These are phyloP conservation scores for Telmatherina bonti DNA, from an alignment of 2,797 vertebrate species.

Conservation along the genomic window DNA sequence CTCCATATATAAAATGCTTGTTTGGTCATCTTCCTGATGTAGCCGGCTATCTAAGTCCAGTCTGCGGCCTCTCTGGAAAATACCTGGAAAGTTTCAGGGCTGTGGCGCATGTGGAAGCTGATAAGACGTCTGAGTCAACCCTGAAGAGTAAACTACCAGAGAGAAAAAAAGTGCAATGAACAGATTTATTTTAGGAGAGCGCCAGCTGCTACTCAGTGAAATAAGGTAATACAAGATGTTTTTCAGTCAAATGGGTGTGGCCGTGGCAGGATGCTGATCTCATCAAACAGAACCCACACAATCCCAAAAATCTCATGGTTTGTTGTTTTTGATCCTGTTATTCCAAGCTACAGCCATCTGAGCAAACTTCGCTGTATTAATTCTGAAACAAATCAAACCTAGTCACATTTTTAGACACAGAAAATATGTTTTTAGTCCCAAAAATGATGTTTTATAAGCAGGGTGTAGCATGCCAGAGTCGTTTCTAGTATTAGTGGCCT, in stretches of 20 bases:
- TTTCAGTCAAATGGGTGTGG: conserved; percentile 16
- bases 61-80: neutral
- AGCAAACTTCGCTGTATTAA: neutral
- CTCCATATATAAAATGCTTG: neutral
- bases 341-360: conserved; percentile 15
- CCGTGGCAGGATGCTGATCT: conserved; percentile 25
- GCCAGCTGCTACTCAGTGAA: too few species aligned
- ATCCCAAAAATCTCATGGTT: neutral
- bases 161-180: too few species aligned
- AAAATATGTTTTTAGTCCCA: conserved; percentile 23
- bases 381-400: conserved; percentile 7
- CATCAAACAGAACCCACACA: conserved; percentile 1
- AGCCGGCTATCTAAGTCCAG: neutral
- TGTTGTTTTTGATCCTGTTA: conserved; percentile 3
- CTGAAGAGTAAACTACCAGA: too few species aligned
- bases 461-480: conserved; percentile 49
- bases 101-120: too few species aligned
- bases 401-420: conserved; percentile 1
- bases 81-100: neutral
- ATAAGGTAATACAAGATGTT: neutral
- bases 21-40: neutral
- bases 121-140: too few species aligned
- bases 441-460: conserved; percentile 44
- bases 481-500: conserved; percentile 22
- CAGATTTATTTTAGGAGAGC: too few species aligned